Evolutionary conservation across 2,888 invertebrate genomes (phyloP), one percentile per base, ranked within the genome.

Genomic region (Zygogramma bicolorata): DNA sequence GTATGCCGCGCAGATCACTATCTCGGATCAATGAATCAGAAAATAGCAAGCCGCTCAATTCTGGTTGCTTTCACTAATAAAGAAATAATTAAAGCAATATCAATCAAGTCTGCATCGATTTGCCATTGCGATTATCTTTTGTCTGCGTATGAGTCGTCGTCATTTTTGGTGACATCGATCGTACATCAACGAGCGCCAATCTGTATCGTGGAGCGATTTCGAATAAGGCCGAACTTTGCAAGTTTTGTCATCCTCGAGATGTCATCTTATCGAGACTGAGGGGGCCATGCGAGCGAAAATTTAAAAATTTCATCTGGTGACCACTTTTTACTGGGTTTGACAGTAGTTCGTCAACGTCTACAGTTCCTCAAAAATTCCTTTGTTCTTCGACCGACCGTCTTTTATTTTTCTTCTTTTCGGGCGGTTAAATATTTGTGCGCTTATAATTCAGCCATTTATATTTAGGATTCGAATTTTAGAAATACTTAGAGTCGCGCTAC

Each of bases 291-390:
- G 57, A 63, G 70, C 62, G 68, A 65, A 70, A 75, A 73, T 72
- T 73, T 73, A 74, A 79, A 77, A 80, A 73, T 77, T 76, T 73
- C 76, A 76, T 68, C 63, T 73, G 74, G 68, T 71, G 78, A 77
- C 80, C 80, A 78, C 80, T 80, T 81, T 81, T 81, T 81, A 78
- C 73, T 69, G 68, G 70, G 75, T 81, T 81, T 81, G 81, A 81
- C 81, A 81, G 81, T 78, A 78, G 82, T 83, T 78, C 83, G 83
- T 84, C 84, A 84, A 84, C 81, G 81, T 82, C 82, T 79, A 77
- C 80, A 82, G 82, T 84, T 82, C 83, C 81, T 84, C 84, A 84
- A 84, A 84, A 84, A 84, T 83, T 83, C 83, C 76, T 84, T 83
- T 84, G 84, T 83, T 79, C 77, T 73, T 77, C 73, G 70, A 73